Percentiles rank a stretch among this genome's conserved stretches.
Conservation (phyloP, 2,113 vertebrate genomes). For the Cromileptes altivelis region DNA sequence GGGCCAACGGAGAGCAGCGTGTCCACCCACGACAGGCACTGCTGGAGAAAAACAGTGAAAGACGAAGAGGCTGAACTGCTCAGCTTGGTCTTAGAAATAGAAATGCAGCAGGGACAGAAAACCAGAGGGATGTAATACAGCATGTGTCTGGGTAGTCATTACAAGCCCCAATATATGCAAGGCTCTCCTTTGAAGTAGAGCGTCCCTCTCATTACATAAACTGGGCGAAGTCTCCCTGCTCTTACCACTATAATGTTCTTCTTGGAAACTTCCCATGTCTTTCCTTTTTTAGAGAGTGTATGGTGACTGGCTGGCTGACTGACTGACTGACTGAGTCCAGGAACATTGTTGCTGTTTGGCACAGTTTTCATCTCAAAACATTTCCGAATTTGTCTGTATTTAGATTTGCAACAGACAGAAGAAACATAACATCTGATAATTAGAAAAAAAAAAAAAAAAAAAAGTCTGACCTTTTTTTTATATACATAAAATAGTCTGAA, state of each 20-base stretch:
- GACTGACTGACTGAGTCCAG: not conserved
- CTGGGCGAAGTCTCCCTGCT: slow-evolving; percentile 52
- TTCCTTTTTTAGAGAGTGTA: slow-evolving; percentile 62
- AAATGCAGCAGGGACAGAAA: slow-evolving; percentile 54
- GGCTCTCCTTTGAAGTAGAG: slow-evolving; percentile 53
- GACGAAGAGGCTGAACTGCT: slow-evolving; percentile 39
- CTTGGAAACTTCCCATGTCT: slow-evolving; percentile 38
- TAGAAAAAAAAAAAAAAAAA: not conserved
- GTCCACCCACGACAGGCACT: slow-evolving; percentile 71
- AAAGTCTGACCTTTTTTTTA: not conserved
- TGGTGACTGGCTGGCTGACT: slow-evolving; percentile 30
- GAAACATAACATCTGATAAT: not conserved
- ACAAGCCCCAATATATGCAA: slow-evolving; percentile 62
- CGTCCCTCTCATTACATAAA: slow-evolving; percentile 77
- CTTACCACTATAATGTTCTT: slow-evolving; percentile 45
- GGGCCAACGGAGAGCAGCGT: slow-evolving; percentile 60
- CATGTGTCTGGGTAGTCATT: slow-evolving; percentile 75
- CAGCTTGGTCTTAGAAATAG: slow-evolving; percentile 65
- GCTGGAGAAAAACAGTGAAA: slow-evolving; percentile 41
- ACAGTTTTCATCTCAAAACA: slow-evolving; percentile 3
- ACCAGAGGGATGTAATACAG: slow-evolving; percentile 61
- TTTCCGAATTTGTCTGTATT: not conserved
- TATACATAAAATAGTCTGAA: not conserved
- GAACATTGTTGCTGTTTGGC: slow-evolving; percentile 14
- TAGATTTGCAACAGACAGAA: not conserved